Evolutionary conservation across 2,888 invertebrate species (phyloP), one percentile per base, ranked within the genome.

Genomic region (Drosophila cracens): DNA sequence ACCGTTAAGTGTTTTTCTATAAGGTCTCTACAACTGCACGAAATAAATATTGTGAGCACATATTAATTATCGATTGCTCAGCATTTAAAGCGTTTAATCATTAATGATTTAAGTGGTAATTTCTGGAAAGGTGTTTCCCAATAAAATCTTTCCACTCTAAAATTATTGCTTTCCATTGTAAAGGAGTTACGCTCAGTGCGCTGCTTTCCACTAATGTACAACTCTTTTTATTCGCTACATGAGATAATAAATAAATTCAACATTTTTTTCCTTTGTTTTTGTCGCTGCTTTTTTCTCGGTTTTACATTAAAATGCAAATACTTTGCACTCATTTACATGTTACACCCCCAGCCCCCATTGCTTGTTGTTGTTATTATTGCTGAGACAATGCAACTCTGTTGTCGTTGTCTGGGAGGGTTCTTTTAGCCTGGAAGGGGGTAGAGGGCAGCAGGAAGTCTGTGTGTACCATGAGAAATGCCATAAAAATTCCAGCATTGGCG

Each of bases 291-390:
- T 18, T 4, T 51, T 51, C 51, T 43, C 73, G 64, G 48, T 38
- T 74, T 77, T 75, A 31, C 78, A 87, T 87, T 79, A 71, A 87
- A 82, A 87, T 76, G 80, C 76, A 79, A 83, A 84, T 83, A 70
- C 67, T 80, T 80, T 89, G 80, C 78, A 82, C 80, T 80, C 78
- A 89, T 85, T 85, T 89, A 89, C 85, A 85, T 87, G 85, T 79
- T 79, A 74, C 84, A 58, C 52, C 74, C 66, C 53, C 62, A 53
- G 40, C 29, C 53, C 29, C 40, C 33, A 13, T 49, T 56, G 38
- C 18, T 21, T 34, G 38, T 48, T 29, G n/a, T 60, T 63, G 36
- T 68, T 79, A 54, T 63, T 79, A 29, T 64, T 77, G 33, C 48
- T 65, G 61, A 83, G 71, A 90, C 84, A 90, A 89, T 88, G 86